These are phyloP conservation scores for Perodicticus potto DNA, from an alignment of 2,797 vertebrate species.

Conservation along the genomic window DNA sequence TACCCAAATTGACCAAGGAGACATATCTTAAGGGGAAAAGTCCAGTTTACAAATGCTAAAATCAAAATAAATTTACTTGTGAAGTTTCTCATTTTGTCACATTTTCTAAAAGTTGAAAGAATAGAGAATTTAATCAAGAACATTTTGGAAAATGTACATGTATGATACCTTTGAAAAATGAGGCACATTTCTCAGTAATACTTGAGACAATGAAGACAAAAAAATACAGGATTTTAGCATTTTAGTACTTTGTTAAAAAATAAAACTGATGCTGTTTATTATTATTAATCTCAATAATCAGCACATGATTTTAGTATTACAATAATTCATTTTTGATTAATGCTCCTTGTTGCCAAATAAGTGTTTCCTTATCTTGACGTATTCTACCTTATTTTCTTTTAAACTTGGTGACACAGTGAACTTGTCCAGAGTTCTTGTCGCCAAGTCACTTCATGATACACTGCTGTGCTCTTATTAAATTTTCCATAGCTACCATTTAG, in stretches of 20 bases:
- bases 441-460: background rate
- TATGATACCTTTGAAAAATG: background rate
- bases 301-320: background rate
- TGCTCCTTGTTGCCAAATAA: conserved; percentile 19
- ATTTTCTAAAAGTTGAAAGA: conserved; percentile 45
- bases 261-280: background rate
- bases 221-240: background rate
- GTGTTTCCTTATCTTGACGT: background rate
- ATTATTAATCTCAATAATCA: background rate
- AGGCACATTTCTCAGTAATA: background rate
- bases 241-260: conserved; percentile 43
- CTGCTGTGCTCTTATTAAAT: background rate
- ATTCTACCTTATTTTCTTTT: background rate
- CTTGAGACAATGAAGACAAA: conserved; percentile 11
- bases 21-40: background rate
- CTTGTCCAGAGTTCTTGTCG: background rate
- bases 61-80: background rate
- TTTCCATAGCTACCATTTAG: background rate
- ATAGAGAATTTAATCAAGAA: background rate
- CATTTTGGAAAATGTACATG: background rate
- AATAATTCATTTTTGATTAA: conserved; percentile 28
- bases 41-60: conserved; percentile 57
- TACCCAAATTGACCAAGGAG: conserved; percentile 55
- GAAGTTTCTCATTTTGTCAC: background rate
- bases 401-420: background rate